Evolutionary conservation across 2,113 vertebrate genomes (phyloP), one percentile per base, ranked within the genome.

Genomic region (Pelobates fuscus): DNA sequence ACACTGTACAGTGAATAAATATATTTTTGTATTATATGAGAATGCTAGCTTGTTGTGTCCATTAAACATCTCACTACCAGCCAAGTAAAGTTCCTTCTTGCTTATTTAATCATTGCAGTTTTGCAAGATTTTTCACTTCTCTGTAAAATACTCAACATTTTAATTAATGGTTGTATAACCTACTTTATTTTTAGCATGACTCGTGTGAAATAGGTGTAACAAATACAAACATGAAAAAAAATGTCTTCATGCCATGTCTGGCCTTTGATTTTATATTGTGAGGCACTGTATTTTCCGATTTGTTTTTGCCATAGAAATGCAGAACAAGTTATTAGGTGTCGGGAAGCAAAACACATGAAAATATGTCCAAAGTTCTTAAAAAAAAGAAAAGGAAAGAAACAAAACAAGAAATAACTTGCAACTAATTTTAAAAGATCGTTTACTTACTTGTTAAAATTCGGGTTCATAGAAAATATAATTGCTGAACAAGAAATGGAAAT

Each of bases 391-490:
- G 10, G 32, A 37, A 37, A 10, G 32, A 37, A 37, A 37, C 32
- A 2, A 49, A 49, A 49, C 2, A 49, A 18, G 4, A 49, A n/a
- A n/a, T n/a, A n/a, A n/a, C n/a, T n/a, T n/a, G n/a, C n/a, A n/a
- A 18, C 17, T 49, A 66, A 49, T 30, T 49, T 20, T 71, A 86
- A 86, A 72, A 84, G 82, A 82, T 81, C 79, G 78, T 0, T 82
- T 92, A 92, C 89, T 92, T 92, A 89, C 90, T 89, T 89, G 84
- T 86, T 78, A 82, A 85, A 81, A 80, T 82, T 90, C 86, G 84
- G 87, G 86, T 81, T 91, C 88, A 91, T 86, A 89, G 86, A 79
- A 86, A 85, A 84, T 80, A 81, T 68, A 72, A 80, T 78, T 89
- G 87, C 78, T 82, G 86, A 87, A 84, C 89, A 85, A 85, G 86